Conservation (phyloP, 2,113 vertebrate genomes). For the Leptosomus discolor region DNA sequence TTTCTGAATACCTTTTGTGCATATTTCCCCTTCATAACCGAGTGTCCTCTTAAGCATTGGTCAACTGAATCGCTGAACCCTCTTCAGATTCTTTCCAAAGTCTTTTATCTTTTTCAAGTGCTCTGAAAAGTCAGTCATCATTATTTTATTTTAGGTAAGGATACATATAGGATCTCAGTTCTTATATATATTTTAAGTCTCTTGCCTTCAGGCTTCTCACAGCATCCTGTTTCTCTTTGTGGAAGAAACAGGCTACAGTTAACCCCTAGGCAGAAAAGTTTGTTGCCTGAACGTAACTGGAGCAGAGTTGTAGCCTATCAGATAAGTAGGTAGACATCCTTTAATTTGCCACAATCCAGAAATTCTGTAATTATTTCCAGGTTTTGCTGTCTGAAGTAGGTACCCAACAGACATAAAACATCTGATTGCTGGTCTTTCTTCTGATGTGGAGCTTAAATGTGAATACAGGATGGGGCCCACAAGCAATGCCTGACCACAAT, state of each 20-base stretch:
- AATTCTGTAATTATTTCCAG: background rate
- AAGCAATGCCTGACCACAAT: background rate
- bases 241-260: background rate
- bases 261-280: background rate
- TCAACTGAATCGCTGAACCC: background rate
- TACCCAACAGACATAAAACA: background rate
- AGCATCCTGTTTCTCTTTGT: background rate
- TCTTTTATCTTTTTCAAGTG: background rate
- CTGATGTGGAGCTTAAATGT: background rate
- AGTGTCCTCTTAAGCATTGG: background rate
- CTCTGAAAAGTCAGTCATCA: background rate
- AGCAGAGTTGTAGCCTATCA: background rate
- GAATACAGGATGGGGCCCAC: accelerated
- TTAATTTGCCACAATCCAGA: background rate
- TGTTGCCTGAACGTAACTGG: background rate
- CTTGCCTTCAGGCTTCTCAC: background rate
- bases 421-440: background rate
- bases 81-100: background rate
- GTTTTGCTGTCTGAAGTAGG: background rate
- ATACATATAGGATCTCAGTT: background rate
- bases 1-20: background rate
- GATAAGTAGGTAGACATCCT: background rate
- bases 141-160: background rate
- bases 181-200: background rate
- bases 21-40: background rate